Conservation (phyloP, 64 coral and sea anemone genomes). For the Acropora tenuis region DNA sequence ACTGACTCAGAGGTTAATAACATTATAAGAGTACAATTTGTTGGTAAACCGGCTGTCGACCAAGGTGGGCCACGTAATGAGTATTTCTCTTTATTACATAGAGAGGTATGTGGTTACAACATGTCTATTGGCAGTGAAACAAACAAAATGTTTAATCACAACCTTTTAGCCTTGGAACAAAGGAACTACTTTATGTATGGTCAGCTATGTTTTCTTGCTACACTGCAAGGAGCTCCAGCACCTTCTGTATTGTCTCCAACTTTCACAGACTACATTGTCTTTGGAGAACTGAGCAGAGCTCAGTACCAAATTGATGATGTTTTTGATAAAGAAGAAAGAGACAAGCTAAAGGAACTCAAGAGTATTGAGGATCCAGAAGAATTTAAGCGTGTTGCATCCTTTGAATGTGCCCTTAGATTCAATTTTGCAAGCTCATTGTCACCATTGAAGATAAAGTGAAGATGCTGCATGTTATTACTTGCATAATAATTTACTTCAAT, state of each 20-base stretch:
- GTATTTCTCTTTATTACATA: constrained; percentile 80
- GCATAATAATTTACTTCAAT: constrained; percentile 72
- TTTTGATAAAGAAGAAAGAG: constrained; percentile 61
- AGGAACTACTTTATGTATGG: constrained; percentile 76
- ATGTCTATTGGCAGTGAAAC: constrained; percentile 67
- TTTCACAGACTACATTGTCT: constrained; percentile 68
- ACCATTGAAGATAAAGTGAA: constrained; percentile 60
- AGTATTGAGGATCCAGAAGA: constrained; percentile 63
- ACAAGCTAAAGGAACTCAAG: constrained; percentile 74
- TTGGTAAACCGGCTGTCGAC: constrained; percentile 78
- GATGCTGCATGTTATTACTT: constrained; percentile 56
- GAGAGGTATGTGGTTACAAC: constrained; percentile 70
- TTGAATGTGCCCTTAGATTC: constrained; percentile 55
- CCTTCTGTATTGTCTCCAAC: constrained; percentile 66
- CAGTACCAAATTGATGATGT: constrained; percentile 61
- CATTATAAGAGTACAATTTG: constrained; percentile 78
- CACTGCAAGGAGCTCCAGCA: constrained; percentile 58
- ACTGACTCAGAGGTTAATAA: constrained; percentile 67
- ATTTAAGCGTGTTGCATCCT: constrained; percentile 70
- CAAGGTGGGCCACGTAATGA: constrained; percentile 75
- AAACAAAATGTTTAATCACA: constrained; percentile 76
- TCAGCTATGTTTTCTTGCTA: constrained; percentile 68
- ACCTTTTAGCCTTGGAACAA: constrained; percentile 72
- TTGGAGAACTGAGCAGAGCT: constrained; percentile 60
- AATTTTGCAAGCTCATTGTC: constrained; percentile 57